A percentile compares a stretch with the other conserved stretches of the same genome.
Conservation (phyloP, 2,888 invertebrate genomes). For the Diarsia mendica region DNA sequence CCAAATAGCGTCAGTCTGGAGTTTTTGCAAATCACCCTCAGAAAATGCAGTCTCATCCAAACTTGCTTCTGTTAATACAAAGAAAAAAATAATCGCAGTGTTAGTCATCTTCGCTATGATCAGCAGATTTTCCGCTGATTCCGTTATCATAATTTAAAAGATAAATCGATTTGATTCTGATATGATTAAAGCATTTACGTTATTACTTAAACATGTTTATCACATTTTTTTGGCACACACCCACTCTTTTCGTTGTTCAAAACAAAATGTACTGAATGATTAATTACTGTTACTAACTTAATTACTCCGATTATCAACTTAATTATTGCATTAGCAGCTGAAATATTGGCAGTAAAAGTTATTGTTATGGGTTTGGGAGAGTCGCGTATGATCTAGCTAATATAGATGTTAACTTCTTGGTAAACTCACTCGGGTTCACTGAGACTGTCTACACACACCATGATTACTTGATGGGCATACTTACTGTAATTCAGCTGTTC, state of each 20-base stretch:
- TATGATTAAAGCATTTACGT: neutral
- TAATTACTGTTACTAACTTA: neutral
- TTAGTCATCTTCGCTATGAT: constrained; percentile 22
- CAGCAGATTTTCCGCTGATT: constrained; percentile 12
- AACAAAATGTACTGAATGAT: neutral
- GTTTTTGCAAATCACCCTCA: constrained; percentile 26
- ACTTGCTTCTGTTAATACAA: neutral
- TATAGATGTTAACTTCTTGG: neutral
- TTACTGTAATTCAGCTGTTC: neutral
- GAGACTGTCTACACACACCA: too few species aligned
- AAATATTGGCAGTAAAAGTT: neutral
- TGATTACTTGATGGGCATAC: neutral
- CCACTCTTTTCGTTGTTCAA: neutral
- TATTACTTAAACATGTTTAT: constrained; percentile 22
- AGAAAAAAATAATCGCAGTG: neutral
- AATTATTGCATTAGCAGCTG: neutral
- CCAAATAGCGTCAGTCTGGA: neutral
- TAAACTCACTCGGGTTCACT: too few species aligned
- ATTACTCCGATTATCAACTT: neutral
- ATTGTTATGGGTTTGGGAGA: neutral
- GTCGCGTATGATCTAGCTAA: neutral
- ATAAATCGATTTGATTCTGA: constrained; percentile 3
- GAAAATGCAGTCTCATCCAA: constrained; percentile 27
- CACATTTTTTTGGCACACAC: constrained; percentile 9
- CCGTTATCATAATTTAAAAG: constrained; percentile 27